A percentile compares a stretch with the other conserved stretches of the same genome.
phyloP scores from a whole-genome alignment of 2,113 vertebrate species.

The Uria aalge region DNA sequence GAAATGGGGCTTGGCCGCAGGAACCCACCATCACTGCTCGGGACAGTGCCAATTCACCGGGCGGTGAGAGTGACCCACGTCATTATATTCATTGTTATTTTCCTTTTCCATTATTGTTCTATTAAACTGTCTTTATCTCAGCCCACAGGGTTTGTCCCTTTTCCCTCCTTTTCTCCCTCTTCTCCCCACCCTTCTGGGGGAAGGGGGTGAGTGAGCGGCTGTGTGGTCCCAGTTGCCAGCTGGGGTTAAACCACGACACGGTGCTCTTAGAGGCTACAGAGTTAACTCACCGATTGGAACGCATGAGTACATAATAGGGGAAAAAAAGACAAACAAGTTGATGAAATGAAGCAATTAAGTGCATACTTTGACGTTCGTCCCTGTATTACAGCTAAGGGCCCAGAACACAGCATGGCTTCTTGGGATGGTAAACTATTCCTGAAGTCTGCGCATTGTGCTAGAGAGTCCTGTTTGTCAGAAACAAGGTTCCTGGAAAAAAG shows the following conservation, averaged over 20 bases:
- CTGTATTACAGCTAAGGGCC: conserved; percentile 93
- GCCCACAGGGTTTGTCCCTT: background rate
- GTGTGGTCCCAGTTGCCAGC: background rate
- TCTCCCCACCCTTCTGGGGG: background rate
- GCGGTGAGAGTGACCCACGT: background rate
- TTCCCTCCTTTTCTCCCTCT: background rate
- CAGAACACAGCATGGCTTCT: conserved; percentile 86
- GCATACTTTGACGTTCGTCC: conserved; percentile 90
- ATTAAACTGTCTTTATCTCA: background rate
- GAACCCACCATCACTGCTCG: background rate
- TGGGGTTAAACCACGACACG: background rate
- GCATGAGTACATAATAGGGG: background rate
- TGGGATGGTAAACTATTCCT: conserved; percentile 89
- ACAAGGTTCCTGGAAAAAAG: conserved; percentile 86
- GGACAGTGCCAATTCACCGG: background rate
- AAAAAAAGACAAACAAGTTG: fast-evolving
- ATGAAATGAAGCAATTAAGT: background rate
- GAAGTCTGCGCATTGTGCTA: conserved; percentile 95
- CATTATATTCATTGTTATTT: background rate
- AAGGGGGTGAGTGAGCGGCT: background rate
- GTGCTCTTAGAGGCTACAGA: background rate
- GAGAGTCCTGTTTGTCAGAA: conserved; percentile 91
- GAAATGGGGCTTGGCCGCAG: background rate
- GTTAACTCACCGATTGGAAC: background rate
- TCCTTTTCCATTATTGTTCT: background rate